Evolutionary conservation across 2,797 vertebrate species (phyloP).

Genomic region (Pangasius krempfi): DNA sequence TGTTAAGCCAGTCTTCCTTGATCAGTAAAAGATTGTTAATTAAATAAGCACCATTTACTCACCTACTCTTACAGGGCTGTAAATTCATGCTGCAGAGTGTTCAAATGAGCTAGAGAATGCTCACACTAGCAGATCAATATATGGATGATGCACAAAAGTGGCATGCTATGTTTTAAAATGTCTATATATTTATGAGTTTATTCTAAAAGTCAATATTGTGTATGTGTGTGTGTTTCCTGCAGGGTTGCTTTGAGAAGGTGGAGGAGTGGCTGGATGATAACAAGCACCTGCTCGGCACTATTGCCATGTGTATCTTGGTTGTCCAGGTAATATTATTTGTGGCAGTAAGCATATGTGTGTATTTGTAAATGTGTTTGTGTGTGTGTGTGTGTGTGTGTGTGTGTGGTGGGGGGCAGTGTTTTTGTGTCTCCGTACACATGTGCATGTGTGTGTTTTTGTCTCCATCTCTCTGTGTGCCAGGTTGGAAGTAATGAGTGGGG

Average conservation of each 20-base stretch:
- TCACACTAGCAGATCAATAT: slow-evolving; percentile 13
- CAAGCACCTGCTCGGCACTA: slow-evolving; percentile 89
- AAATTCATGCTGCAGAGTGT: slow-evolving; percentile 16
- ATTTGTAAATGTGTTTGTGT: slow-evolving; percentile 39
- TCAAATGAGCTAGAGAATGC: not conserved
- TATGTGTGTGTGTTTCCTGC: slow-evolving; percentile 21
- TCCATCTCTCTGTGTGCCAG: slow-evolving; percentile 30
- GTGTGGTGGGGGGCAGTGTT: not conserved
- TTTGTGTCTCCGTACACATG: slow-evolving; percentile 41
- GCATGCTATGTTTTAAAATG: slow-evolving; percentile 20
- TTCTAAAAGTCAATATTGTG: slow-evolving; percentile 8
- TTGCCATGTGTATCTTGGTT: slow-evolving; percentile 92
- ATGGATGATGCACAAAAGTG: not conserved
- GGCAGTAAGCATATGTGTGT: slow-evolving; percentile 5
- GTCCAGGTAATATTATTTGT: slow-evolving; percentile 84
- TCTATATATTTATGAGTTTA: slow-evolving; percentile 19
- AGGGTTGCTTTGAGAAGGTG: slow-evolving; percentile 96
- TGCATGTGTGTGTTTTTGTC: not conserved
- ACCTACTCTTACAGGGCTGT: not conserved
- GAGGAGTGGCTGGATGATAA: slow-evolving; percentile 93
- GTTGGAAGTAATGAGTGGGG: slow-evolving; percentile 32
- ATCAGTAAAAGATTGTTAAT: not conserved
- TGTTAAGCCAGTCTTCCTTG: not conserved
- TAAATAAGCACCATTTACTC: not conserved
- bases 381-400: not conserved